Conservation (phyloP, 92 coral and sea anemone genomes). For the Desmophyllum pertusum region DNA sequence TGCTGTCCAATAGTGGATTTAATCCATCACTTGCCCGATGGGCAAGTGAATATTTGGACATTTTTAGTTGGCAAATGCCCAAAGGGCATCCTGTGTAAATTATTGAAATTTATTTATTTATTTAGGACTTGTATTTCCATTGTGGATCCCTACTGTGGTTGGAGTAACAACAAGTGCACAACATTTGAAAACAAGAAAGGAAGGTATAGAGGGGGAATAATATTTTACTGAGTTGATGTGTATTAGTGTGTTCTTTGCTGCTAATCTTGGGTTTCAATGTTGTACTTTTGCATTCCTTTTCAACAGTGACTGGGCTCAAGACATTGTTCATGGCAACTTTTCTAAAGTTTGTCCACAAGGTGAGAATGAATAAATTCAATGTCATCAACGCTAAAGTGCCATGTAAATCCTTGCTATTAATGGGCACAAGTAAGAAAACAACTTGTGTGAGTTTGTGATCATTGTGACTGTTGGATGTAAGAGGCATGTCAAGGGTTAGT, state of each 20-base stretch:
- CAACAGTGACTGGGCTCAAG: slow-evolving; percentile 76
- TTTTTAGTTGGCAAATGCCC: background rate
- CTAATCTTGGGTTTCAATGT: background rate
- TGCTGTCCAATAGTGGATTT: too few species aligned
- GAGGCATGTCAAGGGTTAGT: too few species aligned
- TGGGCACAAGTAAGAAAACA: background rate
- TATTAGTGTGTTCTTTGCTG: background rate
- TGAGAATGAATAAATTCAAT: slow-evolving; percentile 17
- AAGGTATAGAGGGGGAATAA: slow-evolving; percentile 22
- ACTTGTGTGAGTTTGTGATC: background rate
- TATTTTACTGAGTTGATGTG: background rate
- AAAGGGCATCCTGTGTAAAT: too few species aligned
- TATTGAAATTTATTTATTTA: background rate
- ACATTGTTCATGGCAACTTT: slow-evolving; percentile 57
- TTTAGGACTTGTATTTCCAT: slow-evolving; percentile 67
- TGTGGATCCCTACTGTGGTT: slow-evolving; percentile 87
- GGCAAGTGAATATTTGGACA: too few species aligned
- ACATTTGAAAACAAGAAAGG: slow-evolving; percentile 31
- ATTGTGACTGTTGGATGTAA: background rate
- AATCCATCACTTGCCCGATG: too few species aligned
- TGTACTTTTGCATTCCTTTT: slow-evolving; percentile 14
- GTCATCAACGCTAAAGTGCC: background rate
- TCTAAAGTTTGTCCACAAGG: slow-evolving; percentile 73
- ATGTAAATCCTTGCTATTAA: too few species aligned
- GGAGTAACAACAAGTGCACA: slow-evolving; percentile 74